Evolutionary conservation across 2,113 vertebrate species (phyloP).

Genomic region (Australoheros scitulus): DNA sequence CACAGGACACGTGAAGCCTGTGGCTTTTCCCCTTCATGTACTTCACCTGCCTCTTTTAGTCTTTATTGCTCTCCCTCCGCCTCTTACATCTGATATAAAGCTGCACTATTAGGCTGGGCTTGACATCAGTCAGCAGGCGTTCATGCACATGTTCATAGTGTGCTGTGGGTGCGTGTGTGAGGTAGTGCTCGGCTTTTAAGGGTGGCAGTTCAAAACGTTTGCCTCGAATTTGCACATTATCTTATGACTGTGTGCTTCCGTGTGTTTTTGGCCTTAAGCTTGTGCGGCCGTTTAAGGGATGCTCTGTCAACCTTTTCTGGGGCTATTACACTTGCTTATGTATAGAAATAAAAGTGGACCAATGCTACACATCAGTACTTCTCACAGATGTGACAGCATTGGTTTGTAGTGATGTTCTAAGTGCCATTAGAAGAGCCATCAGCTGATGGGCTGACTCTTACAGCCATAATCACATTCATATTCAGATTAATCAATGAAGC

Average conservation of each 20-base stretch:
- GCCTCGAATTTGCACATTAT: background rate
- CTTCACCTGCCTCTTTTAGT: background rate
- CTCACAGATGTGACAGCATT: background rate
- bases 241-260: background rate
- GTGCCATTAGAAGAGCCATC: background rate
- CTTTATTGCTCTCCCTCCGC: background rate
- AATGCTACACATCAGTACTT: rapidly evolving
- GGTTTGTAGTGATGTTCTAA: background rate
- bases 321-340: background rate
- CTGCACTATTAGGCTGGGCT: background rate
- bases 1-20: background rate
- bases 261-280: background rate
- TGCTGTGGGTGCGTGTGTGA: background rate
- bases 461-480: background rate
- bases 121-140: background rate
- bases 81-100: slow-evolving; percentile 15
- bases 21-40: background rate
- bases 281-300: background rate
- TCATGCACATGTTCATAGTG: background rate
- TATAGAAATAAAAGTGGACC: background rate
- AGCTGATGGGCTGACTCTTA: background rate
- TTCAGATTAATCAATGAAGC: slow-evolving; percentile 9
- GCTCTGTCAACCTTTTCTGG: background rate
- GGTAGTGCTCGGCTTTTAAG: background rate
- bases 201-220: background rate